Base-by-base conservation (phyloP, 2,797 vertebrate genomes). In the Urophycis tenuis region DNA sequence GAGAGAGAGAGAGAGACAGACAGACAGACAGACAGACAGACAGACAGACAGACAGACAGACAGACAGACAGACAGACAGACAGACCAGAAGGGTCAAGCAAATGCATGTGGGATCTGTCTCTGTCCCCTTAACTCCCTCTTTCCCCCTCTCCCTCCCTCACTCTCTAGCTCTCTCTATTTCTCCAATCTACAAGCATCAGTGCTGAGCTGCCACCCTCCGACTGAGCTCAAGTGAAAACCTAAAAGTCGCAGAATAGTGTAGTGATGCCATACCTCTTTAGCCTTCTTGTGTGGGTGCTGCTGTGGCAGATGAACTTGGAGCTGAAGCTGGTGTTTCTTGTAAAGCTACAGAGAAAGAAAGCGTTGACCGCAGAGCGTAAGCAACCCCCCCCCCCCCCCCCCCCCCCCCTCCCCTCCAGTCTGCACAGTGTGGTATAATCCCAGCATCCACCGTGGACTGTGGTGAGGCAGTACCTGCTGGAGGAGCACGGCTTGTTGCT, bases 311-410 rank as follows among this genome's bases (percentile, higher is more conserved):
- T 96, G 95, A 90, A 96, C 92, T 91, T 96, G 95, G 88, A 97
- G 93, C 93, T 97, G 95, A 82, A 97, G 94, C 91, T 97, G 96
- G 85, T 96, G 95, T 91, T 96, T 95, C 94, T 97, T 96, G 92
- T 96, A 97, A 94, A 97, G 96, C 90, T 97, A 79, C 75, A 78
- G 1, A n/a, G 5, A 17, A 1, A 74, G 4, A 34, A 7, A 33
- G 32, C 4, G 32, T 25, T 6, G n/a, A 73, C n/a, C n/a, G 25
- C 22, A 73, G 29, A 39, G 17, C 36, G 34, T 36, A 72, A 29
- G 35, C n/a, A n/a, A n/a, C n/a, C n/a, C n/a, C n/a, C n/a, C n/a
- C n/a, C n/a, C n/a, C n/a, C n/a, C n/a, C n/a, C n/a, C n/a, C n/a
- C n/a, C n/a, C n/a, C n/a, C n/a, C n/a, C n/a, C n/a, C n/a, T 22